Base-by-base conservation (phyloP, 1,140 invertebrate genomes). In the Ptiloglossa arizonensis region DNA sequence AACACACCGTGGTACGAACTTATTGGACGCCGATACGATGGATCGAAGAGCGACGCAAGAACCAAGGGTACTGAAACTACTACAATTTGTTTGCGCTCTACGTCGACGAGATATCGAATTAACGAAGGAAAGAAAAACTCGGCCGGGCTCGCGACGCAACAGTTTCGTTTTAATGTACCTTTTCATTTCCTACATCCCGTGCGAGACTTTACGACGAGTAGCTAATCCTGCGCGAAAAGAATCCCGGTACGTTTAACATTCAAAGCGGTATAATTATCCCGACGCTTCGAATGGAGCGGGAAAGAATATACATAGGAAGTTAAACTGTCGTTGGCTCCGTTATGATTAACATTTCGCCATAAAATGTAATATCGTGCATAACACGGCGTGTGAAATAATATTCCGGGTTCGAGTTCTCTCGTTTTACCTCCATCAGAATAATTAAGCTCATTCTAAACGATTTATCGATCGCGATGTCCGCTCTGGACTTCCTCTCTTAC, bases 131-230 rank as follows among this genome's bases (percentile, higher is more conserved):
- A n/a, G n/a, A n/a, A n/a, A 41, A 41, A 41, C 11, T 8, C 41
- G 41, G 11, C 41, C 9, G n/a, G n/a, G n/a, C n/a, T n/a, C n/a
- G n/a, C n/a, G n/a, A 13, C 11, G 41, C 41, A 41, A 41, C 41
- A 41, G 11, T 41, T 41, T 41, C 41, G 11, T 41, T 41, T 41
- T 35, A 35, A 6, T 35, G 32, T 6, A 35, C 32, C 32, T 35
- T 35, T 35, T 35, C 2, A 35, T 35, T 35, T 35, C 32, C 32
- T 35, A 35, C 6, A 35, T 35, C 41, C 41, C 13, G 13, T 41
- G 41, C 11, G 54, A 71, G 80, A 76, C 75, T 85, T 78, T 38
- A 63, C 38, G 41, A 70, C 17, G 57, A 71, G 69, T 79, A 79
- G 67, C 38, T 66, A 63, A n/a, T 72, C 41, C 46, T 13, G 32